These are phyloP conservation scores for Caenorhabditis angaria DNA, from an alignment of 2,888 invertebrate genomes.

Conservation along the genomic window DNA sequence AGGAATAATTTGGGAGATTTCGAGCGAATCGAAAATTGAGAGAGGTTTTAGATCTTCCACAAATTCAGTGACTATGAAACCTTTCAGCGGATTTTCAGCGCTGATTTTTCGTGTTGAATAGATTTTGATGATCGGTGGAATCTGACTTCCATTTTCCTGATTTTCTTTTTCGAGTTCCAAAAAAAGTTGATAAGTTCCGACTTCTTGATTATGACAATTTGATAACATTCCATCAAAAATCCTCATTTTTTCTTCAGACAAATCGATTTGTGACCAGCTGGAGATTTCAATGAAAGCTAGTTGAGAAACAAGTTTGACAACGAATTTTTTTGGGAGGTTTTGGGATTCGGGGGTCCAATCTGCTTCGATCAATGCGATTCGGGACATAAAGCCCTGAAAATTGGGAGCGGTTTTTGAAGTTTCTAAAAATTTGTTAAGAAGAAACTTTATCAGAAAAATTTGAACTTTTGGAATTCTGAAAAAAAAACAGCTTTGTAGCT, in stretches of 20 bases:
- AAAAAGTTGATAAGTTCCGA: conserved; percentile 23
- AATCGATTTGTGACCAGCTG: conserved; percentile 12
- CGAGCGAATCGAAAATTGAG: conserved; percentile 19
- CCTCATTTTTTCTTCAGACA: conserved; percentile 14
- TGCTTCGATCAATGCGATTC: conserved; percentile 36
- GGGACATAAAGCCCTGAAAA: conserved; percentile 45
- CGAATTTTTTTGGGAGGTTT: conserved; percentile 29
- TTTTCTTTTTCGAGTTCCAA: conserved; percentile 18
- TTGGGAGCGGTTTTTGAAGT: background rate
- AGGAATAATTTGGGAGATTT: conserved; percentile 27
- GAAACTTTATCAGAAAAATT: background rate
- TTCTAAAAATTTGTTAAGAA: background rate
- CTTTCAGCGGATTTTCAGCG: conserved; percentile 28
- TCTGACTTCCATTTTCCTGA: too few species aligned
- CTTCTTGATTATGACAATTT: conserved; percentile 34
- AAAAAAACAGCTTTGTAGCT: too few species aligned
- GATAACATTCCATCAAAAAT: conserved; percentile 14
- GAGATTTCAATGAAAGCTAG: conserved; percentile 26
- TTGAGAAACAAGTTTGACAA: conserved; percentile 33
- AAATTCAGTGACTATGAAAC: conserved; percentile 31
- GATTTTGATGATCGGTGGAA: conserved; percentile 31
- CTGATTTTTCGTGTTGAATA: conserved; percentile 17
- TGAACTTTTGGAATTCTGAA: background rate
- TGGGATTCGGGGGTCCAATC: conserved; percentile 21
- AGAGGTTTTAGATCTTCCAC: conserved; percentile 21